These are phyloP conservation scores for Prosapia bicincta DNA, from an alignment of 2,888 invertebrate species.

Conservation along the genomic window DNA sequence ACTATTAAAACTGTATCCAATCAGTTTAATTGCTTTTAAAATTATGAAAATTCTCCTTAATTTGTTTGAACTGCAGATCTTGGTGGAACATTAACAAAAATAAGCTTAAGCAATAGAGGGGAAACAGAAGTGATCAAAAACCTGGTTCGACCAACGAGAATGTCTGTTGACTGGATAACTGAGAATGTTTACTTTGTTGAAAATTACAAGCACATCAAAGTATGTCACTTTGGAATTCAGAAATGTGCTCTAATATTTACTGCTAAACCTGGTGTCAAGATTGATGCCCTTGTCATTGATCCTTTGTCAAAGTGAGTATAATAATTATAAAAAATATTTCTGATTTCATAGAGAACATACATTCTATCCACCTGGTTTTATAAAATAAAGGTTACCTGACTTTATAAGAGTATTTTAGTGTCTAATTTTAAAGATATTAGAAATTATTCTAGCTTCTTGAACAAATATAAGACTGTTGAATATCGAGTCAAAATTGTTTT, in stretches of 20 bases:
- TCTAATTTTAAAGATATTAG: no score
- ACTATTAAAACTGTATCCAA: no score
- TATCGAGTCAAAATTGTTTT: no score
- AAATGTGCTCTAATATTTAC: slow-evolving; percentile 55
- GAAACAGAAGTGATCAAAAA: slow-evolving; percentile 17
- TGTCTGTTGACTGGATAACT: slow-evolving; percentile 72
- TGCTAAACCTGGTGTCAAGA: slow-evolving; percentile 49
- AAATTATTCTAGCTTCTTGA: no score
- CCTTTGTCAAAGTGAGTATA: slow-evolving; percentile 47
- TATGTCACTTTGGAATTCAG: slow-evolving; percentile 54
- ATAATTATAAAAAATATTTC: no score
- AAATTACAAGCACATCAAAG: slow-evolving; percentile 41
- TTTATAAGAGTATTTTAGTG: no score
- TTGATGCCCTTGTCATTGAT: slow-evolving; percentile 62
- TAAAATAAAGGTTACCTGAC: no score
- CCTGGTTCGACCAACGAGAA: slow-evolving; percentile 48
- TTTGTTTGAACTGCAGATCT: slow-evolving; percentile 38
- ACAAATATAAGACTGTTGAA: no score
- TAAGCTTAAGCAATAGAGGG: slow-evolving; percentile 40
- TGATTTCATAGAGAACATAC: no score
- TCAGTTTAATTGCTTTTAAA: no score
- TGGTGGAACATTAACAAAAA: slow-evolving; percentile 41
- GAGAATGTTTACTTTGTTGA: slow-evolving; percentile 67
- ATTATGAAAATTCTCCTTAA: no score
- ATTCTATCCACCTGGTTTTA: no score